These are phyloP conservation scores for Chouioia cunea DNA, from an alignment of 2,888 invertebrate species.

Conservation along the genomic window DNA sequence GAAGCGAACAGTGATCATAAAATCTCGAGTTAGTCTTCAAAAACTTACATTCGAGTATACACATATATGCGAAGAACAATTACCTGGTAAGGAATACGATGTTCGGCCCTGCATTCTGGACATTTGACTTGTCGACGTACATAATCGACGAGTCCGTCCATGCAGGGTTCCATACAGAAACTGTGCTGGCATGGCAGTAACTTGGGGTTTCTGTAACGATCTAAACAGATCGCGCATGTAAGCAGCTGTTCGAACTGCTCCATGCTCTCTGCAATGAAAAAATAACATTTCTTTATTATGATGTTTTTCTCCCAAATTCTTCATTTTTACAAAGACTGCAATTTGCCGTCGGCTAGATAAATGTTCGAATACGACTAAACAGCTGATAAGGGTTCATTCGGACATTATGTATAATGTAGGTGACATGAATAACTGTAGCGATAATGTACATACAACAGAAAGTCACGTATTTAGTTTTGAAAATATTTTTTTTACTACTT, in stretches of 20 bases:
- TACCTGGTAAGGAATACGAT: conserved; percentile 95
- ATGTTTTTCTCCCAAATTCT: too few relatives aligned
- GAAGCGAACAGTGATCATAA: too few relatives aligned
- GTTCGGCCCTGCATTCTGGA: conserved; percentile 97
- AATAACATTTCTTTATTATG: not conserved
- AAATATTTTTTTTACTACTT: too few relatives aligned
- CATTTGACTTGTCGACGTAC: conserved; percentile 96
- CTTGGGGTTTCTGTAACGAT: conserved; percentile 97
- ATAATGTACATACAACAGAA: not conserved
- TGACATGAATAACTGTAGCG: not conserved
- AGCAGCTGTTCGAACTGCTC: conserved; percentile 97
- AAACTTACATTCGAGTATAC: too few relatives aligned
- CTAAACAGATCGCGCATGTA: conserved; percentile 98
- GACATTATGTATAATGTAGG: too few relatives aligned
- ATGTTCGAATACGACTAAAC: not conserved
- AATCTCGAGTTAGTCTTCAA: too few relatives aligned
- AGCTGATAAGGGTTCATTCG: conserved; percentile 29
- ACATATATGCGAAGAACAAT: conserved; percentile 69
- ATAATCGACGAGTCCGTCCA: conserved; percentile 96
- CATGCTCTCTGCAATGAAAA: conserved; percentile 72
- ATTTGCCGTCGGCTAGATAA: too few relatives aligned
- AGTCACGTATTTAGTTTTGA: too few relatives aligned
- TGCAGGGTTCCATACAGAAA: conserved; percentile 98
- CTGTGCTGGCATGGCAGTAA: conserved; percentile 99
- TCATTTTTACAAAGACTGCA: too few relatives aligned